Evolutionary conservation across 2,797 vertebrate genomes (phyloP).

Genomic region (Cryptoprocta ferox): DNA sequence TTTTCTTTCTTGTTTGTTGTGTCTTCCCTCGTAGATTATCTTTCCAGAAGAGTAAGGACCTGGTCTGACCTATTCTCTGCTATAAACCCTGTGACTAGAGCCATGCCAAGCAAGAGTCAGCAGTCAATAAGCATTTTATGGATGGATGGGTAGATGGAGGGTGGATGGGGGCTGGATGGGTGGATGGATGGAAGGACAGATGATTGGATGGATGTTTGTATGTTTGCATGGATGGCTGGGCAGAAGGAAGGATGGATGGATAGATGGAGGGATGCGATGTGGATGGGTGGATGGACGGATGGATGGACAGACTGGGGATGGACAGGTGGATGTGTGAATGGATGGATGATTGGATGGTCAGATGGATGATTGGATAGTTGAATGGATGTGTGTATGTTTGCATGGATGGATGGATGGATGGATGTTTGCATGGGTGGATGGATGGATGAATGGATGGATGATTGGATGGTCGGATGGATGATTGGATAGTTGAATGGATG

Average conservation of each 20-base stretch:
- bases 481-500: too few relatives aligned
- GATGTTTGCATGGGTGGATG: background rate
- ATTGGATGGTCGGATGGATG: background rate
- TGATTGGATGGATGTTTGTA: background rate
- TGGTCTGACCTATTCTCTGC: background rate
- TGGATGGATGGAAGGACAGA: background rate
- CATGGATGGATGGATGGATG: too few relatives aligned
- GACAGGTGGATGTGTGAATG: too few relatives aligned
- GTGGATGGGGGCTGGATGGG: fast-evolving
- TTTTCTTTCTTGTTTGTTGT: background rate
- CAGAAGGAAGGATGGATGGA: background rate
- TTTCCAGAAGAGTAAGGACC: background rate
- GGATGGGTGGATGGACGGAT: background rate
- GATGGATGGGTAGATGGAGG: background rate
- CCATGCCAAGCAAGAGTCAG: background rate
- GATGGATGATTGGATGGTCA: too few relatives aligned
- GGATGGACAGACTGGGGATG: background rate
- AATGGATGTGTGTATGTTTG: too few relatives aligned
- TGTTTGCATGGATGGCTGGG: background rate
- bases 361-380: too few relatives aligned
- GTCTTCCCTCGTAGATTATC: background rate
- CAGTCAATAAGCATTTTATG: background rate
- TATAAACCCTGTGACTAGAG: background rate
- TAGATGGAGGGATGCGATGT: background rate
- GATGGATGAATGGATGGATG: background rate